Base-by-base conservation (phyloP, 2,888 invertebrate genomes). In the Caenorhabditis sp. region DNA sequence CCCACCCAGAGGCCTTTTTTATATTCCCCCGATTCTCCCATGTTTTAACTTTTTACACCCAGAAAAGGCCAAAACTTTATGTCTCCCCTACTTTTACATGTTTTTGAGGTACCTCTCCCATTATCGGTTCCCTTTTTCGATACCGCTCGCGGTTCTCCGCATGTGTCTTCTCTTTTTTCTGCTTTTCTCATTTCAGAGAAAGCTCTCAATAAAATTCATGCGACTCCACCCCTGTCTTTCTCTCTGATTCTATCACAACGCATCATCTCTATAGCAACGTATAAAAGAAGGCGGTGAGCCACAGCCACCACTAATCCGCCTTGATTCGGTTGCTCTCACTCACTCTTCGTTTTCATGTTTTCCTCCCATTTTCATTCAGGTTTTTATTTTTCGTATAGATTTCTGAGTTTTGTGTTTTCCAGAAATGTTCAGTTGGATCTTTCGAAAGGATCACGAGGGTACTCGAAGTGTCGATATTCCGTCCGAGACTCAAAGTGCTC, bases 351-450 rank as follows among this genome's bases (percentile, higher is more conserved):
- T 22, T 44, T 58, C 22, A 26, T n/a, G 38, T 31, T 38, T 26
- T 22, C n/a, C n/a, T 54, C 61, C 59, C 54, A 31, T 28, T 68
- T 19, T 64, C 56, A 47, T 56, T 56, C 44, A 44, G 54, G 63
- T 54, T 74, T 8, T 73, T 51, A 47, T 38, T 24, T 49, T 73
- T 54, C 38, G 14, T 54, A 35, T 47, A 24, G 3, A 19, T 14
- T 54, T 51, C 26, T 70, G 28, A 5, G 28, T 64, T 47, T 49
- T 28, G 64, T 44, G 14, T n/a, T n/a, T n/a, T n/a, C n/a, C n/a
- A 8, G 63, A 5, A 38, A 83, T 83, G 83, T 41, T 83, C 24
- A 74, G 70, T 35, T 83, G 83, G 83, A 44, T 83, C 10, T 79
- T 83, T 51, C 64, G 66, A 24, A 49, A 54, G 19, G 56, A 69